A percentile compares a stretch with the other conserved stretches of the same genome.
These are phyloP conservation scores for Epinotia brunnichana DNA, from an alignment of 2,888 invertebrate genomes.

Conservation along the genomic window DNA sequence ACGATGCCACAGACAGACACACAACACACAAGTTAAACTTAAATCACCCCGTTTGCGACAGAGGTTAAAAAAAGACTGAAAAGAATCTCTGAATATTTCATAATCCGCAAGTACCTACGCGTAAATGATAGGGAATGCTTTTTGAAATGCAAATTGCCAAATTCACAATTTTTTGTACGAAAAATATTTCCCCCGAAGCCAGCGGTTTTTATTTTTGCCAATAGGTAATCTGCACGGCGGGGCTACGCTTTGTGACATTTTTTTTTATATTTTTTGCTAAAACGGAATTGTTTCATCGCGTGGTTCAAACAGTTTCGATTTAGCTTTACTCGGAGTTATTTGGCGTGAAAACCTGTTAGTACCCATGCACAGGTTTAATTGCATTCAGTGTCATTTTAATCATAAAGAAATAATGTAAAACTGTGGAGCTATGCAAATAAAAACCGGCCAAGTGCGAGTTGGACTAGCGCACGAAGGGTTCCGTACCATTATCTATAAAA, in stretches of 20 bases:
- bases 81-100: not conserved
- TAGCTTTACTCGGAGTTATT: not conserved
- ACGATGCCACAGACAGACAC: no score
- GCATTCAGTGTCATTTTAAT: no score
- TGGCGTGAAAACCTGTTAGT: not conserved
- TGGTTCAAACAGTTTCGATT: constrained; percentile 11
- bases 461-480: no score
- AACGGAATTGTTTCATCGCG: constrained; percentile 16
- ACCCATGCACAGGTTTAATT: no score
- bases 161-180: not conserved
- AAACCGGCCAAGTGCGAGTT: no score
- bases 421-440: no score
- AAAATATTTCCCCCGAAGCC: constrained; percentile 18
- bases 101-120: not conserved
- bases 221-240: constrained; percentile 26
- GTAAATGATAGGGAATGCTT: constrained; percentile 4
- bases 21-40: no score
- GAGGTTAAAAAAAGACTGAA: not conserved
- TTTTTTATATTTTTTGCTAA: constrained; percentile 23
- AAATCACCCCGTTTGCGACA: no score
- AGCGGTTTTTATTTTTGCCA: constrained; percentile 16
- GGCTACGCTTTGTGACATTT: constrained; percentile 18
- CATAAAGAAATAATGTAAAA: no score
- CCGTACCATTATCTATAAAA: no score
- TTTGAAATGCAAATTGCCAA: constrained; percentile 32